phyloP scores from a whole-genome alignment of 1,140 invertebrate genomes.

The Argopecten irradians region DNA sequence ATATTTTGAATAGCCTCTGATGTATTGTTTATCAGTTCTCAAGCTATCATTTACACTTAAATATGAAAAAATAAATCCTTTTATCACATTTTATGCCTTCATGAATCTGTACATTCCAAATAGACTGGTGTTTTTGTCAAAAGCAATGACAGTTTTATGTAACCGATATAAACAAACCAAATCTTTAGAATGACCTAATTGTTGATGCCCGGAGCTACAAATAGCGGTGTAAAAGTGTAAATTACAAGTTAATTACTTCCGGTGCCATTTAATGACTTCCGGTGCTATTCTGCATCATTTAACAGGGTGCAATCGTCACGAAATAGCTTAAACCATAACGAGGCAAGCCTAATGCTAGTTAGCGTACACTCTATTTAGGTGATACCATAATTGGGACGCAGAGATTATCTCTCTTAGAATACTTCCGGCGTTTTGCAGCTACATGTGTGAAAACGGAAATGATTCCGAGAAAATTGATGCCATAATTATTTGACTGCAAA shows the following conservation, averaged over 20 bases:
- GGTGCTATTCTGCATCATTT: not conserved
- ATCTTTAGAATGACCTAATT: not conserved
- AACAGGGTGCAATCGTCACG: not conserved
- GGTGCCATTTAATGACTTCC: not conserved
- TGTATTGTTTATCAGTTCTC: no score
- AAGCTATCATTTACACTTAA: no score
- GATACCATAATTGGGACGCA: not conserved
- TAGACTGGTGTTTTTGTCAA: no score
- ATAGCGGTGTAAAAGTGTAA: not conserved
- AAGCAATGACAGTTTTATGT: no score
- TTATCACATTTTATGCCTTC: no score
- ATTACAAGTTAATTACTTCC: not conserved
- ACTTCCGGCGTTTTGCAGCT: constrained; percentile 20
- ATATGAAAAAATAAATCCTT: no score
- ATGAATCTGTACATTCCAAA: no score
- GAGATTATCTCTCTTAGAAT: not conserved
- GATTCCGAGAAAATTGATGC: constrained; percentile 21
- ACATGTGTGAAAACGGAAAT: constrained; percentile 21
- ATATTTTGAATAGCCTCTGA: no score
- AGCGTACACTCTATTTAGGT: not conserved
- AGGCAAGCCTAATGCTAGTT: not conserved
- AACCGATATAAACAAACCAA: not conserved
- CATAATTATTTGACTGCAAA: constrained; percentile 22
- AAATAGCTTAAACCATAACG: not conserved
- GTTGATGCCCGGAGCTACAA: not conserved